Evolutionary conservation across 2,113 vertebrate species (phyloP), one percentile per base, ranked within the genome.

Genomic region (Aplodontia rufa): DNA sequence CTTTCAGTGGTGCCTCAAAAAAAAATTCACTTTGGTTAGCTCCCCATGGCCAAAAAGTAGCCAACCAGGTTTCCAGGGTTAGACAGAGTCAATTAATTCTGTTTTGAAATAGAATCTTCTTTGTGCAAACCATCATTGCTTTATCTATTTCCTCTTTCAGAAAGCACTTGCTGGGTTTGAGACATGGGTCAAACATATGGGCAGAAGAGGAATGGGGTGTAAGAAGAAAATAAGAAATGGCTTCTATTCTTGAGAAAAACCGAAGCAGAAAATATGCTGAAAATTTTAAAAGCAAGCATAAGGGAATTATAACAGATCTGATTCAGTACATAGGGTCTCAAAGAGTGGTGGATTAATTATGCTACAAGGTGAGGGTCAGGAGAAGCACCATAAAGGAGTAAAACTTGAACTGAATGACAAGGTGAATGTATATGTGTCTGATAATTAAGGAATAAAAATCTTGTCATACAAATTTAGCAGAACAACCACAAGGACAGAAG

Each of bases 41-140:
- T 90, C 20, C 85, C n/a, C 1, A 3, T 89, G 16, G 24, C 35
- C 62, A 75, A 84, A 92, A 12, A 92, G 19, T 49, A 92, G 28
- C 69, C 93, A 96, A 90, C 4, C 49, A 85, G 42, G 4, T 30
- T 94, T 92, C 37, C 19, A 74, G 64, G 30, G 19, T 88, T 62
- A 95, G 66, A 94, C 16, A 97, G 68, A 96, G 45, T 51, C 40
- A 71, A 95, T 75, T 87, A 87, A 81, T 69, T 96, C 53, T 80
- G 13, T 93, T 86, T 95, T 45, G 62, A 93, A 95, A 75, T 8
- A 95, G 66, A 64, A 45, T 51, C 32, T 79, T 92, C 40, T 90
- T 93, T 85, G 30, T 76, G 55, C 32, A 47, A 37, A 80, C 9
- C 40, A 90, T 87, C 71, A 90, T 76, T 92, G 1, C 22, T 95